Conservation (phyloP, 2,888 invertebrate species). For the Rosalia funebris region DNA sequence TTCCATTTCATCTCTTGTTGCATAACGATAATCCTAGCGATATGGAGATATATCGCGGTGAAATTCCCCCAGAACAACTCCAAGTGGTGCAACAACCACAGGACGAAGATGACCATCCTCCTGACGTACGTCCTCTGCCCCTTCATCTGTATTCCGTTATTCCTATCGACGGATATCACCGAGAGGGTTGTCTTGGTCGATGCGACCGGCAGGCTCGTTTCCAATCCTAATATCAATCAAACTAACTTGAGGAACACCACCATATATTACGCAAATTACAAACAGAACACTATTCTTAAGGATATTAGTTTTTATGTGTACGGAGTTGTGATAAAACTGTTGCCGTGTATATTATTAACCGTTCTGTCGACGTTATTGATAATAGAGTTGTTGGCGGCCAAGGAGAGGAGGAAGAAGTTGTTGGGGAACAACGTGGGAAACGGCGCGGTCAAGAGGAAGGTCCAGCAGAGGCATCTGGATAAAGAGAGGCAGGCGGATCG, state of each 20-base stretch:
- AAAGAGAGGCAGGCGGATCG: constrained; percentile 78
- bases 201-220: constrained; percentile 63
- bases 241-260: constrained; percentile 38
- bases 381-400: constrained; percentile 81
- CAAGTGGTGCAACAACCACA: constrained; percentile 82
- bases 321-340: constrained; percentile 89
- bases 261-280: constrained; percentile 40
- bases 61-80: constrained; percentile 84
- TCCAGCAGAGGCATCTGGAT: constrained; percentile 56
- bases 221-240: constrained; percentile 25
- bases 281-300: constrained; percentile 38
- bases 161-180: constrained; percentile 79
- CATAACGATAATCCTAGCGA: constrained; percentile 89
- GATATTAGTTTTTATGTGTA: constrained; percentile 82
- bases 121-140: constrained; percentile 86
- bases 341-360: constrained; percentile 89
- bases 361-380: constrained; percentile 82
- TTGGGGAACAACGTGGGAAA: constrained; percentile 61
- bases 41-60: constrained; percentile 90
- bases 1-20: constrained; percentile 92
- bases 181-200: constrained; percentile 57
- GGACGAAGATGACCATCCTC: constrained; percentile 79
- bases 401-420: constrained; percentile 73
- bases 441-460: constrained; percentile 51
- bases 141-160: constrained; percentile 84